Base-by-base conservation (phyloP, 2,113 vertebrate species). In the Oenanthe oenanthe region DNA sequence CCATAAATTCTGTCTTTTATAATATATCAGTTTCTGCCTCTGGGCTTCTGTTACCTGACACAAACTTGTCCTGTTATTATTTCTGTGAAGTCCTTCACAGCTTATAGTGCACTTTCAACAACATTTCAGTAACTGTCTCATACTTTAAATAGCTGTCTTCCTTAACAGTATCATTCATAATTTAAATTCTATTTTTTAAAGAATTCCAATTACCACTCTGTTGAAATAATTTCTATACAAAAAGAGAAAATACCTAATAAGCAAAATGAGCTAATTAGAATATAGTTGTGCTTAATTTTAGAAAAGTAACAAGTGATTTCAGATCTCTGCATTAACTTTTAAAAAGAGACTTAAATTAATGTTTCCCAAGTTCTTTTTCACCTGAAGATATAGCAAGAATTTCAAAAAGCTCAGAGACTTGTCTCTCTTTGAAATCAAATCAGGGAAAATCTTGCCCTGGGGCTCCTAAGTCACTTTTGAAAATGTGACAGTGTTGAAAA, bases 1-100 rank as follows among this genome's bases (percentile, higher is more conserved):
- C 92, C 91, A 82, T 92, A 94, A 95, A 95, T 78, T 34, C 78
- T 92, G 84, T 86, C 92, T 93, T 89, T 83, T 72, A 47, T 63
- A 91, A 94, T 89, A 79, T 24, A 95, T 90, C 89, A 93, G 17
- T 36, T 95, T 68, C 72, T 8, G 36, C 82, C 78, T 95, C 70
- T 74, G 66, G 93, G 85, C 54, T 88, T 57, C 83, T 73, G 47
- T 93, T 90, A 95, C 72, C 83, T 65, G 82, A 93, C 40, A 54
- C 56, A 95, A 81, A 89, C 57, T 79, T 57, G 40, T 68, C 56
- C 62, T 57, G 2, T 42, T 88, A 79, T 66, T 85, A 60, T 77
- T 79, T 32, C 80, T 73, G 54, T 42, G n/a, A 94, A 83, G 56
- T 38, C 36, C 53, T 91, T 85, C 78, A 87, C 62, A 68, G 53